Base-by-base conservation (phyloP, 2,797 vertebrate species). In the Mus minutoides region DNA sequence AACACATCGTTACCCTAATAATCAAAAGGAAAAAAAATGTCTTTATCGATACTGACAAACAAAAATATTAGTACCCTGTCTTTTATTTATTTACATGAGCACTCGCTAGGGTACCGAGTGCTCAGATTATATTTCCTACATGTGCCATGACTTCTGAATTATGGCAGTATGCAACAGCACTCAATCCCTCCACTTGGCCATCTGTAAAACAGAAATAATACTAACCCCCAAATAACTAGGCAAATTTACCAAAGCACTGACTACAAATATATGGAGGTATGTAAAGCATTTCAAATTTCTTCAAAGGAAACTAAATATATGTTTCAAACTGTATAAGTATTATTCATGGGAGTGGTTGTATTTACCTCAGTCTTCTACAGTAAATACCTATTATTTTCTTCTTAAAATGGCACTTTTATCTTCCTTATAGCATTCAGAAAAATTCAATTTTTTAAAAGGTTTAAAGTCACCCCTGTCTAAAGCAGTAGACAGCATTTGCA, bases 141-240 rank as follows among this genome's bases (percentile, higher is more conserved):
- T 92, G 84, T 40, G 54, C 85, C 26, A 40, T 34, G 40, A 90
- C 56, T 84, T 92, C 21, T 85, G 52, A 92, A 43, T 2, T 90
- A 80, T 54, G 71, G 58, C 71, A 54, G 49, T 73, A 92, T 91
- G 67, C 12, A 21, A 76, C 86, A 79, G 56, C n/a, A 76, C 58
- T 87, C 79, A 92, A 78, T 46, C 34, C 22, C 14, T 73, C 54
- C 40, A 40, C 43, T 58, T 90, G 82, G 54, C 58, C 90, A 90
- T 93, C n/a, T 83, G 24, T 88, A 90, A 95, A 96, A 88, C 17
- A 67, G 52, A 94, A 96, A 95, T 62, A 86, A 64, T 73, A 80
- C 79, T 80, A 91, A 10, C 5, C 79, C 56, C 56, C 80, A 95
- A 95, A 90, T 78, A 90, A 85, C 64, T 22, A n/a, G 64, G 85